Evolutionary conservation across 2,113 vertebrate genomes (phyloP), one percentile per base, ranked within the genome.

Genomic region (Fregetta grallaria): DNA sequence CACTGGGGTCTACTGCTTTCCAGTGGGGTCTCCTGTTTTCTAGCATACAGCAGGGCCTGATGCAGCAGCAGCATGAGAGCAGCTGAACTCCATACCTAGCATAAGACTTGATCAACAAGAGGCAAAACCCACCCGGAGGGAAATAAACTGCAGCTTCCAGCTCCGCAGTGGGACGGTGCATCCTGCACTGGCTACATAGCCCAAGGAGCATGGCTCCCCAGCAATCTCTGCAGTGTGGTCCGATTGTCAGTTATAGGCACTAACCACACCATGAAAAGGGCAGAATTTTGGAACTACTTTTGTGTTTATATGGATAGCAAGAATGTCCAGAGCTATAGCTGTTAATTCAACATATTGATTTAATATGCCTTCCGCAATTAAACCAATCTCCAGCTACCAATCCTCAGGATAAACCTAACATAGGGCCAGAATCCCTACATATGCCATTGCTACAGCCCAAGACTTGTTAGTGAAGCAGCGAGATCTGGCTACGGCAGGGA

Each of bases 171-270:
- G 63, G 32, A 80, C 1, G 1, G 34, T 29, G 11, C 13, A 27
- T 15, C 22, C 62, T 36, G 50, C 42, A 30, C 17, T 22, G 49
- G 42, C 40, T 50, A 6, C 14, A 5, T 1, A 80, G n/a, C 12
- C 49, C 27, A 72, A 30, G 66, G 13, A 52, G 13, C 0, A 1
- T 0, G 1, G 47, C 7, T 82, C 45, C 27, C 27, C 71, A 62
- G 38, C 3, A 58, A 4, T 7, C 47, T 44, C 63, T 59, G 38
- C n/a, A 32, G 11, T 8, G 22, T 25, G 4, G 21, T 38, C 61
- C 0, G 2, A 9, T 38, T 81, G 67, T 45, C 55, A 74, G 32
- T 11, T 80, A n/a, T 0, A 84, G 47, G 15, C 20, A 80, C 9
- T 1, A 4, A 66, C 8, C 29, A 56, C 10, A 13, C 4, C 7